A percentile compares a stretch with the other conserved stretches of the same genome.
Evolutionary conservation across 2,113 vertebrate species (phyloP).

Genomic region (Brachyhypopomus gauderio): DNA sequence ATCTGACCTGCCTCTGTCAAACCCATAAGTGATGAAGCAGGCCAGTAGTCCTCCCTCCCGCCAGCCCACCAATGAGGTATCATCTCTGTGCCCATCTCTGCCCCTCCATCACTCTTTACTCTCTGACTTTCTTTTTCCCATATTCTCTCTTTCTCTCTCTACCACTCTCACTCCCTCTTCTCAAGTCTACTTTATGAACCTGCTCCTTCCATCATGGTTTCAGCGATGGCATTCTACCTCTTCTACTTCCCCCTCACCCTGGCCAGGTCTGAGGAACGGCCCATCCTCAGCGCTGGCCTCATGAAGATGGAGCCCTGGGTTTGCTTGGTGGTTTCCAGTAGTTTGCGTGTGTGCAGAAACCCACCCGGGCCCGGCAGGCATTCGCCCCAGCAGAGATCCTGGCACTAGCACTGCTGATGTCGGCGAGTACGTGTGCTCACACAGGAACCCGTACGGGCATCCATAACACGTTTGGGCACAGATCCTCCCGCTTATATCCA

Average conservation of each 20-base stretch:
- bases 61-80: conserved; percentile 20
- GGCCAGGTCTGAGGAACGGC: conserved; percentile 34
- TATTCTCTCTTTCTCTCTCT: conserved; percentile 32
- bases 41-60: conserved; percentile 47
- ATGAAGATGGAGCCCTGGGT: conserved; percentile 31
- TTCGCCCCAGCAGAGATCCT: conserved; percentile 49
- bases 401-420: conserved; percentile 22
- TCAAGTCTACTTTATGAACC: conserved; percentile 12
- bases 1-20: conserved; percentile 36
- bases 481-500: no score
- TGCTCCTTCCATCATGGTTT: conserved; percentile 24
- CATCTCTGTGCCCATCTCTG: conserved; percentile 55
- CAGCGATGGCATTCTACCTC: no score
- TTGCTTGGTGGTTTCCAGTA: conserved; percentile 52
- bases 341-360: conserved; percentile 52
- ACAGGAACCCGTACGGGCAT: conserved; percentile 16
- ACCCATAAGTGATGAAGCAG: conserved; percentile 43
- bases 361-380: conserved; percentile 41
- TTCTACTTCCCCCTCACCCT: conserved; percentile 43
- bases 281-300: conserved; percentile 44
- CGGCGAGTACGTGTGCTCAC: not conserved
- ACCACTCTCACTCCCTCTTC: not conserved
- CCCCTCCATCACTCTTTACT: conserved; percentile 25
- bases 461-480: not conserved
- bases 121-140: not conserved